A percentile compares a stretch with the other conserved stretches of the same genome.
Evolutionary conservation across 2,888 invertebrate species (phyloP).

Genomic region (Autographa pulchrina): DNA sequence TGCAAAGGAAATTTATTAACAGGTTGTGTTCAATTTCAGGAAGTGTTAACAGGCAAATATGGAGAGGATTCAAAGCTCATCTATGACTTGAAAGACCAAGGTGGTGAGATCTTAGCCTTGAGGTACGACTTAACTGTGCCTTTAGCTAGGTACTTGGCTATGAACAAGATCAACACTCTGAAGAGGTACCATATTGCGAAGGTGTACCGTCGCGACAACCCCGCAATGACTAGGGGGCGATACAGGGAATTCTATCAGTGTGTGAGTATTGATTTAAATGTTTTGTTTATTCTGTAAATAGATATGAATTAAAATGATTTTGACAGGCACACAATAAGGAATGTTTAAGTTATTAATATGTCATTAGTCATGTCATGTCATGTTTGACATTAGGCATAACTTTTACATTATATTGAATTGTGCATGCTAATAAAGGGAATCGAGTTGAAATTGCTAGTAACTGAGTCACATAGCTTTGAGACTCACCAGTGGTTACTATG

Average conservation of each 20-base stretch:
- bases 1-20: background rate
- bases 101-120: conserved; percentile 98
- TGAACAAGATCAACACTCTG: conserved; percentile 98
- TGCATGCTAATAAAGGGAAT: no score
- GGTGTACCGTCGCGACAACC: conserved; percentile 99
- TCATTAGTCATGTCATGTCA: no score
- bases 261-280: conserved; percentile 90
- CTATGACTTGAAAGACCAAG: conserved; percentile 99
- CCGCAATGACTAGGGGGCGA: conserved; percentile 98
- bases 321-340: no score
- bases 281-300: background rate
- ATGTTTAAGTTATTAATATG: no score
- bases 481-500: no score
- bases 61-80: conserved; percentile 99
- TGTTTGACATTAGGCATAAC: no score
- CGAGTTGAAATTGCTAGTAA: no score
- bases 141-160: conserved; percentile 98
- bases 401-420: no score
- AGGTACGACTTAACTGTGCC: conserved; percentile 99
- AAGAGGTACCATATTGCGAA: conserved; percentile 99
- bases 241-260: conserved; percentile 99
- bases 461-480: no score
- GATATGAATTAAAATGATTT: background rate
- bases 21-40: conserved; percentile 85
- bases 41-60: conserved; percentile 99